Evolutionary conservation across 2,888 invertebrate species (phyloP).

Genomic region (Oscheius onirici): DNA sequence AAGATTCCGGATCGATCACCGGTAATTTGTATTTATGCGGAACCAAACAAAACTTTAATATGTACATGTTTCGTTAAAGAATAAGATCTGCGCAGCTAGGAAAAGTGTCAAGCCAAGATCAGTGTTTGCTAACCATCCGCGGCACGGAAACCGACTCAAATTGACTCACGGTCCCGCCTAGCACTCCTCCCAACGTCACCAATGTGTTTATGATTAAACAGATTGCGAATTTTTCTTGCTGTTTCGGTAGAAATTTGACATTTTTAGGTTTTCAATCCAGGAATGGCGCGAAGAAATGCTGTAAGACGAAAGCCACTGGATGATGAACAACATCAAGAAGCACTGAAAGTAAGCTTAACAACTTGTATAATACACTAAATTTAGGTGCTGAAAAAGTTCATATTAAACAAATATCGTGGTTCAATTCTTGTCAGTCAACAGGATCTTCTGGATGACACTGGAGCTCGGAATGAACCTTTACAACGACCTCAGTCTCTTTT

Average conservation of each 20-base stretch:
- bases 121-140: conserved; percentile 30
- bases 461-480: conserved; percentile 18
- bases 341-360: conserved; percentile 48
- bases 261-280: not conserved
- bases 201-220: conserved; percentile 1
- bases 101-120: conserved; percentile 28
- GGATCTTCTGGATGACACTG: conserved; percentile 18
- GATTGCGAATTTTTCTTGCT: not conserved
- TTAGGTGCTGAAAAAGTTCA: conserved; percentile 46
- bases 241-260: not conserved
- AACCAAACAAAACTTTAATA: too few relatives aligned
- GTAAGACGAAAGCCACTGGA: conserved; percentile 51
- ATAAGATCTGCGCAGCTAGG: not conserved
- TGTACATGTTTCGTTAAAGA: too few relatives aligned
- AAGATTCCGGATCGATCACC: too few relatives aligned
- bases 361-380: not conserved
- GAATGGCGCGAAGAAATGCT: conserved; percentile 41
- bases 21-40: too few relatives aligned
- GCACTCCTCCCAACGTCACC: not conserved
- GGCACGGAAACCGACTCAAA: conserved; percentile 23
- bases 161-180: conserved; percentile 21
- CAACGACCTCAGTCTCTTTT: conserved; percentile 43
- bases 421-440: conserved; percentile 32
- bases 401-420: conserved; percentile 37
- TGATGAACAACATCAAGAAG: conserved; percentile 51